These are phyloP conservation scores for Caenorhabditis sp. DNA, from an alignment of 2,888 invertebrate species.

Conservation along the genomic window DNA sequence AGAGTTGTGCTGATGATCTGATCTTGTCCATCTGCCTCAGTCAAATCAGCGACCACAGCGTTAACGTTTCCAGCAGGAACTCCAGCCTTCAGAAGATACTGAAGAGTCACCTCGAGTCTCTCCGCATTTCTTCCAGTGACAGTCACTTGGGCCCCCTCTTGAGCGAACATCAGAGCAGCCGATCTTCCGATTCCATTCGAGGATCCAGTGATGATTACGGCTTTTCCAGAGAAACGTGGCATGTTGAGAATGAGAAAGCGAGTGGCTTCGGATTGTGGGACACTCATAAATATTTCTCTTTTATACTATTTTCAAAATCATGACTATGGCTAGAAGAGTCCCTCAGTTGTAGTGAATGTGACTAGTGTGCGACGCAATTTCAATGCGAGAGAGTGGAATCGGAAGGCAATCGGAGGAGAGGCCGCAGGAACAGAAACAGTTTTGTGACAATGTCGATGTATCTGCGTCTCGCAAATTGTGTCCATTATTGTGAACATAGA, in stretches of 20 bases:
- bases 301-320: constrained; percentile 14
- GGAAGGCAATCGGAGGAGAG: not conserved
- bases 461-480: constrained; percentile 47
- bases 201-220: constrained; percentile 48
- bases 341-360: constrained; percentile 33
- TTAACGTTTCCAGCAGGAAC: constrained; percentile 42
- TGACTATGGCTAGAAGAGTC: not conserved
- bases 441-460: constrained; percentile 37
- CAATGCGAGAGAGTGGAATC: not conserved
- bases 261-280: not conserved
- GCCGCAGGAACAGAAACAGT: constrained; percentile 9
- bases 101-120: constrained; percentile 35
- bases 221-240: constrained; percentile 50
- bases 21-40: constrained; percentile 20
- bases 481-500: constrained; percentile 6
- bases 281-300: constrained; percentile 7
- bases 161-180: constrained; percentile 37
- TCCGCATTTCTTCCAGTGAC: constrained; percentile 52
- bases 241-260: too few relatives aligned
- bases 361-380: constrained; percentile 3
- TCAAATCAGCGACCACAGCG: constrained; percentile 44
- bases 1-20: constrained; percentile 35
- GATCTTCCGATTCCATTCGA: constrained; percentile 53
- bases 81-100: constrained; percentile 35
- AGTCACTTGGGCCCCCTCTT: constrained; percentile 50